Evolutionary conservation across 2,113 vertebrate genomes (phyloP).

Genomic region (Poecile atricapillus): DNA sequence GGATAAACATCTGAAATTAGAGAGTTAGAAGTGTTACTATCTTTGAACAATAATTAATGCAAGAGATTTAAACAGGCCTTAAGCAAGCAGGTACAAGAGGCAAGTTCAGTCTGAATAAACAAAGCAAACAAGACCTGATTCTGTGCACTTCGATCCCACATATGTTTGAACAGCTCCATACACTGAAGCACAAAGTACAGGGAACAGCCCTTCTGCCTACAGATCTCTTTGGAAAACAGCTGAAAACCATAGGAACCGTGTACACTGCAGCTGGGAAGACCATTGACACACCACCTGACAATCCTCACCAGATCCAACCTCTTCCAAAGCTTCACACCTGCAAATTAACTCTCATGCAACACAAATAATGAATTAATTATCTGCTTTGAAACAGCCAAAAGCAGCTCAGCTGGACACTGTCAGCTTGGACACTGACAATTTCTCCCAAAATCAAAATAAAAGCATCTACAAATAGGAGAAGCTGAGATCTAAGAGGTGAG

Average conservation of each 20-base stretch:
- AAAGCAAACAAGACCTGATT: not conserved
- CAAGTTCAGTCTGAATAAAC: not conserved
- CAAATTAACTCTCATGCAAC: not conserved
- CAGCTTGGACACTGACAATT: not conserved
- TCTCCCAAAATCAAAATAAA: not conserved
- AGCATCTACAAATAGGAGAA: not conserved
- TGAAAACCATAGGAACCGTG: not conserved
- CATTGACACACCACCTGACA: not conserved
- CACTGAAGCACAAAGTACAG: not conserved
- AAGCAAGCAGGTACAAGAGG: not conserved
- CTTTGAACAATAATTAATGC: not conserved
- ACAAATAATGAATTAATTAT: not conserved
- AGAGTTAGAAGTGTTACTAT: not conserved
- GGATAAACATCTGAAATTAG: slow-evolving; percentile 87
- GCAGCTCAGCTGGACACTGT: not conserved
- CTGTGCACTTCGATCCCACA: not conserved
- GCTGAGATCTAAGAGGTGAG: not conserved
- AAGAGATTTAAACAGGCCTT: not conserved
- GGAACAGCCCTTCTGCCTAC: not conserved
- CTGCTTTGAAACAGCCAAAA: not conserved
- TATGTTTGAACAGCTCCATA: not conserved
- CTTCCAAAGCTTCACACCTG: not conserved
- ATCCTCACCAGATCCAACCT: not conserved
- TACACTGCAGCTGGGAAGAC: not conserved
- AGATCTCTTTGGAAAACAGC: not conserved